A percentile compares a stretch with the other conserved stretches of the same genome.
phyloP scores from a whole-genome alignment of 2,797 vertebrate species.

The Gymnoscopelus braueri region DNA sequence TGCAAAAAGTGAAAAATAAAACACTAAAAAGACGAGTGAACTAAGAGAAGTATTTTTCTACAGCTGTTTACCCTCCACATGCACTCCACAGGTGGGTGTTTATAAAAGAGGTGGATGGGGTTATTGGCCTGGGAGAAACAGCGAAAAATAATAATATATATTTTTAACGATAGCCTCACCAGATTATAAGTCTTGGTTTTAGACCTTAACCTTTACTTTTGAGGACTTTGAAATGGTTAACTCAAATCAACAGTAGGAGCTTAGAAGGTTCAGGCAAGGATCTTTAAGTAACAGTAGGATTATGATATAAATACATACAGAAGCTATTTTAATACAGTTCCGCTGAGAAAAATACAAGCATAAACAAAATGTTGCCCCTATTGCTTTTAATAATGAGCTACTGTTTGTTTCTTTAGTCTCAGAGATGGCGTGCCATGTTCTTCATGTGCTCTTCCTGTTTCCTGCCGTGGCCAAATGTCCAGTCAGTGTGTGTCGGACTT shows the following conservation, averaged over 20 bases:
- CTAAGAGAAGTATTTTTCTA: conserved; percentile 80
- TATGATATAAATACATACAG: conserved; percentile 29
- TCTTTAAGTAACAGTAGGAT: conserved; percentile 22
- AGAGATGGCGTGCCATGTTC: conserved; percentile 76
- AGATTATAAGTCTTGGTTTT: conserved; percentile 59
- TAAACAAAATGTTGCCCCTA: conserved; percentile 57
- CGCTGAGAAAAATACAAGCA: conserved; percentile 39
- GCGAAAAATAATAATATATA: conserved; percentile 58
- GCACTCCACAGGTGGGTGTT: conserved; percentile 50
- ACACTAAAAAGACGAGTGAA: conserved; percentile 18
- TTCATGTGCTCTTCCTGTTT: conserved; percentile 81
- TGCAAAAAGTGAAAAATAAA: conserved; percentile 29
- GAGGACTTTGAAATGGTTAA: conserved; percentile 43
- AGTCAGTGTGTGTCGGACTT: conserved; percentile 79
- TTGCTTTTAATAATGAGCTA: conserved; percentile 76
- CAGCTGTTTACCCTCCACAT: conserved; percentile 64
- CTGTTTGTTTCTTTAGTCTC: conserved; percentile 72
- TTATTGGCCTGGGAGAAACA: conserved; percentile 56
- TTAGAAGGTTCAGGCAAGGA: conserved; percentile 47
- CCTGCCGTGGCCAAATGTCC: conserved; percentile 77
- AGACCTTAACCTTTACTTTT: conserved; percentile 63
- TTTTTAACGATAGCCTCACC: conserved; percentile 74
- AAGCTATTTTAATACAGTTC: conserved; percentile 79
- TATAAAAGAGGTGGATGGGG: conserved; percentile 48
- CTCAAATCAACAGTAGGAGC: conserved; percentile 47